Evolutionary conservation across 2,888 invertebrate genomes (phyloP), one percentile per base, ranked within the genome.

Genomic region (Melikaiella ostensackeni): DNA sequence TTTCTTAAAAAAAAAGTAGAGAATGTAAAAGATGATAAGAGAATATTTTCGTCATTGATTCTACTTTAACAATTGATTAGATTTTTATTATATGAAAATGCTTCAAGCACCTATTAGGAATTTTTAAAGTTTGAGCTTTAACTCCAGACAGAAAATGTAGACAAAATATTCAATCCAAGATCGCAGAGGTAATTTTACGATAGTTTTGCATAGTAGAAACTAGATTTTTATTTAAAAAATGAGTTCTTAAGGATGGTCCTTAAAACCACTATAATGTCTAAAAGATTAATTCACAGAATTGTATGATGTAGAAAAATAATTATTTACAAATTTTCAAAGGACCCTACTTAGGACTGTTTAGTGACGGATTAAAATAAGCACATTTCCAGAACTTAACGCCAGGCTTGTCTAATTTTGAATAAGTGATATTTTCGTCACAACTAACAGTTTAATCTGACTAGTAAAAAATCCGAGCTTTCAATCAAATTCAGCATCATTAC

Each of bases 391-490:
- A 59, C 27, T 59, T 27, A 27, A 16, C 13, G 16, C 9, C 2
- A 21, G 7, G 7, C 35, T 35, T 63, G 4, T 35, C 21, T 63
- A 11, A n/a, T 63, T 21, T 35, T 35, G n/a, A 63, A 38, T 35
- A 38, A 5, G n/a, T 38, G 21, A 64, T 33, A 33, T 21, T 63
- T 63, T 63, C 35, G n/a, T 24, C 38, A 64, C 21, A 21, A 38
- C 19, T 24, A 38, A 16, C 21, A 42, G n/a, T 64, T 64, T 38
- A 24, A 42, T 64, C 19, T 63, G 13, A 38, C n/a, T 50, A 27
- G n/a, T 11, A 50, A 50, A 70, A 19, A 27, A 6, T 33, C 27
- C 19, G 66, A 70, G 50, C 50, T 70, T 46, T 70, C n/a, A 70
- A 70, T 70, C 70, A 70, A 70, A 70, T 70, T 70, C 6, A 7